A percentile compares a stretch with the other conserved stretches of the same genome.
These are phyloP conservation scores for Brachionus angularis DNA, from an alignment of 1,140 invertebrate genomes.

Conservation along the genomic window DNA sequence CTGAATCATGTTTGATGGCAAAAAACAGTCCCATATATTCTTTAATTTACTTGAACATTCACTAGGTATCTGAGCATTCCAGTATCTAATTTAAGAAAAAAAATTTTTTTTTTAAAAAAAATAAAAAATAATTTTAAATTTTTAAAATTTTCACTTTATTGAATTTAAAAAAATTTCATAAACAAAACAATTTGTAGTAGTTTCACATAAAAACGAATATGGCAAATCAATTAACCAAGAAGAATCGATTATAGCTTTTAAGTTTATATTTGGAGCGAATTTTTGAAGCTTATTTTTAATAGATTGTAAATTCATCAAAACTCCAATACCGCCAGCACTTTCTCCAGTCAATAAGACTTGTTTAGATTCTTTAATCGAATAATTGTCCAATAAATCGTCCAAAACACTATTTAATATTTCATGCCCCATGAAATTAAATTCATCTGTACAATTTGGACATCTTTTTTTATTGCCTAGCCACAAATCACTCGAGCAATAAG, in stretches of 20 bases:
- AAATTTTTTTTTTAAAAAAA: background rate
- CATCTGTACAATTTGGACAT: background rate
- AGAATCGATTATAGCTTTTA: conserved; percentile 27
- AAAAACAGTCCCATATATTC: conserved; percentile 28
- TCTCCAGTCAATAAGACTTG: conserved; percentile 12
- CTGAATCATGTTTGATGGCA: conserved; percentile 1
- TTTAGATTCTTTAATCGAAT: background rate
- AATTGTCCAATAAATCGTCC: background rate
- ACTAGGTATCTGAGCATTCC: conserved; percentile 27
- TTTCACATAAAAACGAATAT: conserved; percentile 27
- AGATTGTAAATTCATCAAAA: conserved; percentile 19
- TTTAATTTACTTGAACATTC: background rate
- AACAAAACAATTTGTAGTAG: background rate
- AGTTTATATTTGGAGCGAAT: background rate
- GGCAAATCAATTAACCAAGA: conserved; percentile 27
- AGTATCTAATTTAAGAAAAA: background rate
- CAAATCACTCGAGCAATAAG: conserved; percentile 39
- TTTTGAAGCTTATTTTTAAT: background rate
- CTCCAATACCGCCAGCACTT: conserved; percentile 40
- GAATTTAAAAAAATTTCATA: background rate
- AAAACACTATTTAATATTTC: conserved; percentile 10
- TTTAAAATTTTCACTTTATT: background rate
- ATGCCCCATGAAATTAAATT: conserved; percentile 33
- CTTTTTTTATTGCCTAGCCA: conserved; percentile 37
- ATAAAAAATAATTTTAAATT: background rate